Evolutionary conservation across 2,113 vertebrate genomes (phyloP), one percentile per base, ranked within the genome.

Genomic region (Chlorodrepanis virens): DNA sequence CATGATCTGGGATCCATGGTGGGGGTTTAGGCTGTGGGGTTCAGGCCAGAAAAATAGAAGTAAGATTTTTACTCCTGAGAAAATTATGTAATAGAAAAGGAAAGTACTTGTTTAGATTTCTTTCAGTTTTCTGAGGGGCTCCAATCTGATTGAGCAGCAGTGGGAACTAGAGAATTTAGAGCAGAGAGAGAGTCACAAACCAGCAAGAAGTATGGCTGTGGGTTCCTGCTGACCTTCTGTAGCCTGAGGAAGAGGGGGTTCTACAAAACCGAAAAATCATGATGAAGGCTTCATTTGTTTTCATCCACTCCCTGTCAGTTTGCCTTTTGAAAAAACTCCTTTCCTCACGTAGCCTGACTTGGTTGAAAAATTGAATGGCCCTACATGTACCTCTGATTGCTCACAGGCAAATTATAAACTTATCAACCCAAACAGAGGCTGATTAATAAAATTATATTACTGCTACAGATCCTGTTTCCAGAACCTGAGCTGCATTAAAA

Each of bases 401-500:
- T 92, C 75, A 44, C 27, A 72, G 44, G 77, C 12, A 83, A 88
- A 89, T 86, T 77, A 42, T 68, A 44, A 92, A 68, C 14, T 80
- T 60, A 65, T 89, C 82, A 80, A 59, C 22, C n/a, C 57, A 84
- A 87, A 72, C 37, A 63, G 52, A 82, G 28, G 23, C 39, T 96
- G 69, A 87, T 88, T 91, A 89, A 85, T 89, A 72, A 92, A 94
- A 87, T 63, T 67, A 39, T 65, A 39, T 65, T 88, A 23, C 31
- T 71, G 53, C 71, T 76, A 76, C 24, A 57, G 56, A 83, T 65
- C 50, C 47, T 79, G 14, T 64, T 95, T 83, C 40, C 6, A 12
- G 40, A 68, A 27, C 49, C 61, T 88, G 81, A 85, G 22, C 31
- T 85, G 39, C 56, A 69, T 95, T 80, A 63, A 54, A 90, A 91